These are phyloP conservation scores for Apodemia mormo DNA, from an alignment of 2,888 invertebrate genomes.

Conservation along the genomic window DNA sequence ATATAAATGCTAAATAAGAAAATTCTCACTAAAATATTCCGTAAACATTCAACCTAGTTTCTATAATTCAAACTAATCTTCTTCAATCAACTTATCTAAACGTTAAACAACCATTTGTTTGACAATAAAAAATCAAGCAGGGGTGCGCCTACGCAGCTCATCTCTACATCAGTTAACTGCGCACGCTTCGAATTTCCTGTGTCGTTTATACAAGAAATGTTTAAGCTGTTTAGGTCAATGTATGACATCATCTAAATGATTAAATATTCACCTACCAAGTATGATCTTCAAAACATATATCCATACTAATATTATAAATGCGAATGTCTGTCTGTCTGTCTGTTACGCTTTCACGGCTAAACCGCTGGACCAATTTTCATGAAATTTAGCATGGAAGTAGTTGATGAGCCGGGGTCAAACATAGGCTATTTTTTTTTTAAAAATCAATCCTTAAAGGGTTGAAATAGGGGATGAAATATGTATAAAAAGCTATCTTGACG, in stretches of 20 bases:
- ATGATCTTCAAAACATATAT: neutral
- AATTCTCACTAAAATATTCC: neutral
- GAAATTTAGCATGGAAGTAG: too few relatives aligned
- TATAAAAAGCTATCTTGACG: too few relatives aligned
- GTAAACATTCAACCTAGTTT: slow-evolving; percentile 11
- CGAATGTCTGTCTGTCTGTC: too few relatives aligned
- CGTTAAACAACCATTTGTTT: slow-evolving; percentile 55
- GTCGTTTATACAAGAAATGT: slow-evolving; percentile 50
- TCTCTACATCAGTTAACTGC: slow-evolving; percentile 70
- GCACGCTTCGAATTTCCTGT: slow-evolving; percentile 74
- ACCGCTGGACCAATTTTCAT: too few relatives aligned
- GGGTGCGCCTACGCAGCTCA: slow-evolving; percentile 76
- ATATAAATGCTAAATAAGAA: too few relatives aligned
- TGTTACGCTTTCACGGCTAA: too few relatives aligned
- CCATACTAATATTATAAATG: too few relatives aligned
- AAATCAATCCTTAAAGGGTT: too few relatives aligned
- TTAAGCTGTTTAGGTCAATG: slow-evolving; percentile 27
- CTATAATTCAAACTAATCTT: neutral
- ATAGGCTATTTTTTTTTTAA: too few relatives aligned
- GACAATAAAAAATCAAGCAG: slow-evolving; percentile 58
- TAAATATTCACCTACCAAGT: slow-evolving; percentile 10
- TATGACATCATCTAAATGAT: slow-evolving; percentile 25
- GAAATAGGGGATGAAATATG: too few relatives aligned
- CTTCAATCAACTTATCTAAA: slow-evolving; percentile 37
- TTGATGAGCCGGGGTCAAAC: too few relatives aligned